phyloP scores from a whole-genome alignment of 1,140 invertebrate species.

The Phymastichus coffea region DNA sequence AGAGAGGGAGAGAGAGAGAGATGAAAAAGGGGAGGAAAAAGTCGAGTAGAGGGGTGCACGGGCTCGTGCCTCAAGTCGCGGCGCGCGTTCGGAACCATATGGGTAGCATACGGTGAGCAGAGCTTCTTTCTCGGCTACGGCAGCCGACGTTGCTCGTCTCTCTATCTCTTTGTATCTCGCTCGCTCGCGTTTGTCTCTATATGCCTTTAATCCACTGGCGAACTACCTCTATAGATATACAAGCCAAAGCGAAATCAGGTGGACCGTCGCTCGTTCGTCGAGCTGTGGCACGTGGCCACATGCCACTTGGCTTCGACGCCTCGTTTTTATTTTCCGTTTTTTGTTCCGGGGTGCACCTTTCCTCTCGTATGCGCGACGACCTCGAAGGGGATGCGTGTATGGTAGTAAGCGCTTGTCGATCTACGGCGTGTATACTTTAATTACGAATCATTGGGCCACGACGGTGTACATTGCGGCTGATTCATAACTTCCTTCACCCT shows the following conservation, averaged over 20 bases:
- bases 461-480: no score
- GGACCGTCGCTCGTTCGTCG: constrained; percentile 35
- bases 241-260: constrained; percentile 52
- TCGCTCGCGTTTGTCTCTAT: constrained; percentile 35
- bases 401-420: no score
- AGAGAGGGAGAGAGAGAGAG: constrained; percentile 23
- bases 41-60: constrained; percentile 10
- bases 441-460: no score
- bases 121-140: constrained; percentile 29
- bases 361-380: no score
- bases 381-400: no score
- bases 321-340: no score
- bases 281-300: constrained; percentile 19
- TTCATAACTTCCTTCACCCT: no score
- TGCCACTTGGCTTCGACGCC: no score
- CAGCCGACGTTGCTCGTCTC: no score
- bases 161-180: constrained; percentile 25
- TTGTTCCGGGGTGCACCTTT: no score
- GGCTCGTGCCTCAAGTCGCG: constrained; percentile 32
- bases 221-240: no score
- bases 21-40: constrained; percentile 34
- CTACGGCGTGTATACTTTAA: no score
- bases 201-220: constrained; percentile 51
- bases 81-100: constrained; percentile 50
- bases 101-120: constrained; percentile 56